phyloP scores from a whole-genome alignment of 2,113 vertebrate species.

The Tenebrosternarchus preto region DNA sequence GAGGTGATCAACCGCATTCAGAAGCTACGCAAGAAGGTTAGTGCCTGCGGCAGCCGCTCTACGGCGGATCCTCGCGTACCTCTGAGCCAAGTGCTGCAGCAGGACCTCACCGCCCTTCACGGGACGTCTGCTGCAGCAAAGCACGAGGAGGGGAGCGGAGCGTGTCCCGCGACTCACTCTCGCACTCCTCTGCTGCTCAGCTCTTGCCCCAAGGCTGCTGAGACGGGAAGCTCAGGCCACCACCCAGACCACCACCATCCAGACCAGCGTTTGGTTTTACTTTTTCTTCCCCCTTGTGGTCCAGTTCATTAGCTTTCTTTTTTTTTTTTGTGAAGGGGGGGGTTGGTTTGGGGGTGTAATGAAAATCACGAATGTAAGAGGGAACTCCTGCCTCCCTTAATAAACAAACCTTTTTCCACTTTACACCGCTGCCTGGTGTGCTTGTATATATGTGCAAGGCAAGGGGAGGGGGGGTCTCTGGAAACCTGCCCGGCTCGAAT shows the following conservation, averaged over 20 bases:
- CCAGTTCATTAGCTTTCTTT: constrained; percentile 35
- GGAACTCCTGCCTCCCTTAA: constrained; percentile 73
- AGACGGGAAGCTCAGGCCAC: no score
- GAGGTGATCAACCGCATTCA: constrained; percentile 98
- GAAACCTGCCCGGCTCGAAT: constrained; percentile 70
- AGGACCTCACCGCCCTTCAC: no score
- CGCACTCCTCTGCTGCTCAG: no score
- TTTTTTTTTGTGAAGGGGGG: no score
- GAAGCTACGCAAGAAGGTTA: constrained; percentile 97
- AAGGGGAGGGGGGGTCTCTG: constrained; percentile 59
- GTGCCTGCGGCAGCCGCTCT: no score
- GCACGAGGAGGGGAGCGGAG: no score
- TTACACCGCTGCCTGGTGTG: constrained; percentile 44
- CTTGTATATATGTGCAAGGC: constrained; percentile 20
- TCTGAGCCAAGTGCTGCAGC: background rate
- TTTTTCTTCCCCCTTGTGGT: constrained; percentile 27
- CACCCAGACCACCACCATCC: no score
- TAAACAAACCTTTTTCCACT: constrained; percentile 73
- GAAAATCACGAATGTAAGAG: constrained; percentile 64
- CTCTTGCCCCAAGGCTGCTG: no score
- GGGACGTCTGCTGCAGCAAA: no score
- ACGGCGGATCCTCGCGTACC: background rate
- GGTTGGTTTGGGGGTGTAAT: constrained; percentile 73
- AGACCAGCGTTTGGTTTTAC: no score
- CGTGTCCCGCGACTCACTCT: no score